Evolutionary conservation across 2,113 vertebrate species (phyloP).

Genomic region (Glaucidium brasilianum): DNA sequence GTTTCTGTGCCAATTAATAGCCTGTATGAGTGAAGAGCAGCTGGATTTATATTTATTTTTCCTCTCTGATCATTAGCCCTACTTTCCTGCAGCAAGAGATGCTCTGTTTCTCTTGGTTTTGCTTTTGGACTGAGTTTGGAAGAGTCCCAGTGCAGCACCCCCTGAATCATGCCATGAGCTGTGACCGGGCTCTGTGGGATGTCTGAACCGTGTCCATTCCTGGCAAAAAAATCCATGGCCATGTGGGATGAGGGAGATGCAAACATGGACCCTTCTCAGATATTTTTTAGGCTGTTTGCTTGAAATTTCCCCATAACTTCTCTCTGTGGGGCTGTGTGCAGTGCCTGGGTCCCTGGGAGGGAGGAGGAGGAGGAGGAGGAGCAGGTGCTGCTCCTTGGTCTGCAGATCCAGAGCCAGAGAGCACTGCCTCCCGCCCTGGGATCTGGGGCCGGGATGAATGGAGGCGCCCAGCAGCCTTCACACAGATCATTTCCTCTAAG

Average conservation of each 20-base stretch:
- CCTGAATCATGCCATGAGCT: accelerated
- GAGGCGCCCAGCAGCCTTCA: background rate
- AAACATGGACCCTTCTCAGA: background rate
- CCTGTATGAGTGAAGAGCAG: background rate
- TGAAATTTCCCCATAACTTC: background rate
- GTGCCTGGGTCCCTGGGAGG: background rate
- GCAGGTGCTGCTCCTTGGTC: background rate
- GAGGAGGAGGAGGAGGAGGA: background rate
- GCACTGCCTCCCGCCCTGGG: accelerated
- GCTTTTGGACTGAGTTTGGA: background rate
- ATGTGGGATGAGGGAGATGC: background rate
- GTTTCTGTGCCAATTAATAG: background rate
- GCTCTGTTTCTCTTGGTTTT: background rate
- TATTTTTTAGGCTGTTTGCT: background rate
- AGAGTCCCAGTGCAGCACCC: accelerated
- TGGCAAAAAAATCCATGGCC: background rate
- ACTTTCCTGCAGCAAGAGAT: background rate
- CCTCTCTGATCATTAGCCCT: background rate
- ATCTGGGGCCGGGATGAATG: background rate
- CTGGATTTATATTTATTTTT: background rate
- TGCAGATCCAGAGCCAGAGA: accelerated
- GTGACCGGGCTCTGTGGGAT: background rate
- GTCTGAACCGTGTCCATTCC: background rate
- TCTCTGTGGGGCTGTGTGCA: background rate
- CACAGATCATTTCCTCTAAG: background rate